These are phyloP conservation scores for Oncorhynchus kisutch DNA, from an alignment of 2,113 vertebrate genomes.

Conservation along the genomic window DNA sequence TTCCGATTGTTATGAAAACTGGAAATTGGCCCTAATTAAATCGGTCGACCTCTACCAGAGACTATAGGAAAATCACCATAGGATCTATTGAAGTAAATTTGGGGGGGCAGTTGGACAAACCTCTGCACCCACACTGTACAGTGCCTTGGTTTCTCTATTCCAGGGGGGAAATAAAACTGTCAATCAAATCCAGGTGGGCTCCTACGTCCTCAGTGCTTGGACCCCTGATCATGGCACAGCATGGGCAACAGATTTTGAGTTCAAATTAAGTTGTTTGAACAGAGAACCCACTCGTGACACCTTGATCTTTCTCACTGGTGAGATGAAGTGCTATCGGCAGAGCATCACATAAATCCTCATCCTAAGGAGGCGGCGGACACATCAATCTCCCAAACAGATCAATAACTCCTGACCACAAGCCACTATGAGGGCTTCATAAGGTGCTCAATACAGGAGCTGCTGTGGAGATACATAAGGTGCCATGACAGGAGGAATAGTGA, in stretches of 20 bases:
- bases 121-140: too few species aligned
- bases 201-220: not conserved
- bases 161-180: too few species aligned
- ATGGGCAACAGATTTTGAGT: not conserved
- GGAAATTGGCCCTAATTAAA: too few species aligned
- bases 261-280: constrained; percentile 5
- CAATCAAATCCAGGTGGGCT: too few species aligned
- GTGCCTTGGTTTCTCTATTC: too few species aligned
- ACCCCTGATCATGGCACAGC: not conserved
- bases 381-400: constrained; percentile 9
- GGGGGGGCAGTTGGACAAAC: too few species aligned
- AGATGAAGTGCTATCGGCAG: constrained; percentile 25
- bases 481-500: not conserved
- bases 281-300: constrained; percentile 17
- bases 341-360: constrained; percentile 30
- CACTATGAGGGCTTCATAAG: constrained; percentile 7
- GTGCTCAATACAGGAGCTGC: constrained; percentile 5
- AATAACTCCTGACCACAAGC: constrained; percentile 20
- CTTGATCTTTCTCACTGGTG: constrained; percentile 20
- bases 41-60: too few species aligned
- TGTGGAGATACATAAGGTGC: not conserved
- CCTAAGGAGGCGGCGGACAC: constrained; percentile 14
- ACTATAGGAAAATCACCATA: too few species aligned
- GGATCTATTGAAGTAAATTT: too few species aligned
- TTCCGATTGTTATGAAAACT: too few species aligned